phyloP scores from a whole-genome alignment of 2,888 invertebrate genomes.

The Cheilosia variabilis region DNA sequence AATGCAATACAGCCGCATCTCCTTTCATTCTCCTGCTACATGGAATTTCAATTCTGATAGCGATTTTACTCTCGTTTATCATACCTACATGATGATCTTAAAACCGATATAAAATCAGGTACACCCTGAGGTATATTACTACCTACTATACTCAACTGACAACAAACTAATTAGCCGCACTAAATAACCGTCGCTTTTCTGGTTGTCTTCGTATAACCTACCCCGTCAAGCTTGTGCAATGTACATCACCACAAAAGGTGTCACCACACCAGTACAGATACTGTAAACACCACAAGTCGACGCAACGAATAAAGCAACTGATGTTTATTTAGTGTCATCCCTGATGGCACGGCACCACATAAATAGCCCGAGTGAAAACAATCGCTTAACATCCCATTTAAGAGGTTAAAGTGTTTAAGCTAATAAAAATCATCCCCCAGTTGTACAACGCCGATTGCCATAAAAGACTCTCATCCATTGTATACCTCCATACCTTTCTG shows the following conservation, averaged over 20 bases:
- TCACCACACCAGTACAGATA: conserved; percentile 25
- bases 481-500: conserved; percentile 39
- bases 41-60: too few species aligned
- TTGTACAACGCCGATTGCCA: conserved; percentile 49
- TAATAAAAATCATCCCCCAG: conserved; percentile 79
- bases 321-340: conserved; percentile 75
- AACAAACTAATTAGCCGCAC: conserved; percentile 41
- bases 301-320: conserved; percentile 59
- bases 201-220: conserved; percentile 9
- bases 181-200: conserved; percentile 48
- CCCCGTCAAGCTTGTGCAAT: background rate
- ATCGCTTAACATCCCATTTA: conserved; percentile 78
- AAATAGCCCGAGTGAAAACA: conserved; percentile 75
- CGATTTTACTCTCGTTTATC: too few species aligned
- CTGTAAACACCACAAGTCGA: conserved; percentile 10
- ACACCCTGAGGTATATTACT: background rate
- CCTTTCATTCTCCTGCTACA: background rate
- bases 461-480: conserved; percentile 64
- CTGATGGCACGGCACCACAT: conserved; percentile 73
- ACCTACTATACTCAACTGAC: conserved; percentile 1
- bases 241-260: conserved; percentile 54
- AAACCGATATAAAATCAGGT: background rate
- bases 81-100: too few species aligned
- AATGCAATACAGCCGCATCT: background rate
- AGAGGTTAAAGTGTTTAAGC: conserved; percentile 79